Evolutionary conservation across 2,113 vertebrate species (phyloP).

Genomic region (Nibea coibor): DNA sequence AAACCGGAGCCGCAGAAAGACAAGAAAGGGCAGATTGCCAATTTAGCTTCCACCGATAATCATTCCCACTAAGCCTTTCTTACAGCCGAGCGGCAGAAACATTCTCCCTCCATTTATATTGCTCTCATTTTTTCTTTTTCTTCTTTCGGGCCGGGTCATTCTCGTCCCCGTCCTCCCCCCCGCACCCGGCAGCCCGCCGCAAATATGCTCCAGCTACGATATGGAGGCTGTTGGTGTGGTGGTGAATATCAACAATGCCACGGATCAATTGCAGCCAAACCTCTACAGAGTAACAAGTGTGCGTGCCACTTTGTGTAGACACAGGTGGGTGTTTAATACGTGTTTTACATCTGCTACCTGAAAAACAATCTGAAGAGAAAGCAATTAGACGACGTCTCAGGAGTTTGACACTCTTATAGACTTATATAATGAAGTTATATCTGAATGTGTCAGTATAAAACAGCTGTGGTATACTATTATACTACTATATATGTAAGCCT

Average conservation of each 20-base stretch:
- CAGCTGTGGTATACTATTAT: too few relatives aligned
- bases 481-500: too few relatives aligned
- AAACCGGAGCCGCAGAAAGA: conserved; percentile 45
- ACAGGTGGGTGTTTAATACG: neutral
- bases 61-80: conserved; percentile 65
- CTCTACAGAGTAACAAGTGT: conserved; percentile 20
- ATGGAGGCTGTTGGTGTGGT: conserved; percentile 26
- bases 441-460: neutral
- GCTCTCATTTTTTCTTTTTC: conserved; percentile 30
- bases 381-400: neutral
- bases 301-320: neutral
- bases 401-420: neutral
- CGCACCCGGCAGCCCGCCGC: neutral
- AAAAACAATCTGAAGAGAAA: neutral
- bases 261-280: conserved; percentile 52
- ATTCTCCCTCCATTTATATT: conserved; percentile 48
- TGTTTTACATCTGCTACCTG: neutral
- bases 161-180: neutral
- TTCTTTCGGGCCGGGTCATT: conserved; percentile 37
- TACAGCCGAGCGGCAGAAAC: conserved; percentile 55
- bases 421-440: neutral
- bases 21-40: conserved; percentile 75
- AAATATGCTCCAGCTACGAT: conserved; percentile 27
- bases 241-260: conserved; percentile 50
- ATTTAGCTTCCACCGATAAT: conserved; percentile 79